These are phyloP conservation scores for Physocephala rufipes DNA, from an alignment of 2,888 invertebrate genomes.

Conservation along the genomic window DNA sequence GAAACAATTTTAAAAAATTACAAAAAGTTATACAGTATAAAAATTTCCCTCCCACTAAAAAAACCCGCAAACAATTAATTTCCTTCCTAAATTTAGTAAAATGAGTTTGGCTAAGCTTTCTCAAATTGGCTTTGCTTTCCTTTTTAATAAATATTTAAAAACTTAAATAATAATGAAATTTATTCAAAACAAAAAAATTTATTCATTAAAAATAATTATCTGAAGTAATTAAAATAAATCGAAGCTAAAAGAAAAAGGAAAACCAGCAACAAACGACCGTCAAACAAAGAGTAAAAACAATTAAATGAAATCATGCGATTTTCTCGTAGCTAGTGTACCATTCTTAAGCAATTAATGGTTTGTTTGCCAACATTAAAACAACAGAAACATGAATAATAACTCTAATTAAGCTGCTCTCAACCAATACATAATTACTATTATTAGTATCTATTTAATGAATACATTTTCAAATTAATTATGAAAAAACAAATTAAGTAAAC, in stretches of 20 bases:
- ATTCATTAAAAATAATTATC: neutral
- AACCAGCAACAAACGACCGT: conserved; percentile 2
- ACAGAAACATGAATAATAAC: conserved; percentile 2
- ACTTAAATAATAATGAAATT: neutral
- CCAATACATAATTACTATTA: conserved; percentile 6
- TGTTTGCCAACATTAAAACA: conserved; percentile 15
- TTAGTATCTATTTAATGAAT: conserved; percentile 5
- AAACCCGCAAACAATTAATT: too few relatives aligned
- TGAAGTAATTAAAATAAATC: neutral
- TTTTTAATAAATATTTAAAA: neutral
- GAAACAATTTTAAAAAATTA: neutral
- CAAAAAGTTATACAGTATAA: neutral
- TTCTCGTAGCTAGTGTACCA: conserved; percentile 32
- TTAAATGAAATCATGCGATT: conserved; percentile 43
- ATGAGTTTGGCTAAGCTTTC: neutral
- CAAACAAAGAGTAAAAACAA: conserved; percentile 32
- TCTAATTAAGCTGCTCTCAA: conserved; percentile 11
- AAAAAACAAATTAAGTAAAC: conserved; percentile 15
- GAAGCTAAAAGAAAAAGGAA: conserved; percentile 14
- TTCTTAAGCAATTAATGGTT: conserved; percentile 25
- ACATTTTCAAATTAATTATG: conserved; percentile 18
- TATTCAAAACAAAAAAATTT: too few relatives aligned
- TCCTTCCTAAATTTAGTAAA: neutral
- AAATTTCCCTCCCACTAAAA: neutral
- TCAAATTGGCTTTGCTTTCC: neutral